phyloP scores from a whole-genome alignment of 2,113 vertebrate genomes.

The Microcebus ravelobensis region DNA sequence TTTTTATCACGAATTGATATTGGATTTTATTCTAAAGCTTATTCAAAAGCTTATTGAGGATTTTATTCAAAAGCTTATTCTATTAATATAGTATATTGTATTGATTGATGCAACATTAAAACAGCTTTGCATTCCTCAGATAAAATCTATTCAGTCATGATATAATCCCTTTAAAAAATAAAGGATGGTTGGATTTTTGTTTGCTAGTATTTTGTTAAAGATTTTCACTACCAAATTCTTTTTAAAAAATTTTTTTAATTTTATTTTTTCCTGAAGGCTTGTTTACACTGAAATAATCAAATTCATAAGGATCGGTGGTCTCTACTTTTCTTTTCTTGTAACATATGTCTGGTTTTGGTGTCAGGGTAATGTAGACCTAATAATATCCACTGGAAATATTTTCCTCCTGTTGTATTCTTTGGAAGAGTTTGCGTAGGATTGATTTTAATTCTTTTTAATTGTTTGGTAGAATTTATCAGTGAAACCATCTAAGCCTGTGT shows the following conservation, averaged over 20 bases:
- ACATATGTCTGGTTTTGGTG: not conserved
- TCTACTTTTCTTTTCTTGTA: not conserved
- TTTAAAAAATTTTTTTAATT: no score
- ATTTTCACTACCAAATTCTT: not conserved
- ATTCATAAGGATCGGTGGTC: not conserved
- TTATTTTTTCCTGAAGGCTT: no score
- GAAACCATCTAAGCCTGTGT: not conserved
- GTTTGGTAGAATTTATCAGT: not conserved
- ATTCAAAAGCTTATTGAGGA: no score
- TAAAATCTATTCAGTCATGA: not conserved
- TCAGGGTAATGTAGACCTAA: not conserved
- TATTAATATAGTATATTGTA: not conserved
- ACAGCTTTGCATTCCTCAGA: not conserved
- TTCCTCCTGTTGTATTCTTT: not conserved
- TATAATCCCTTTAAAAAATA: not conserved
- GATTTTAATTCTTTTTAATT: not conserved
- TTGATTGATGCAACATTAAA: not conserved
- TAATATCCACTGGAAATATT: not conserved
- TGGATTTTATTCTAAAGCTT: not conserved
- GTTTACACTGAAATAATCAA: not conserved
- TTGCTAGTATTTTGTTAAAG: not conserved
- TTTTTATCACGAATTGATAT: not conserved
- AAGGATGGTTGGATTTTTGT: not conserved
- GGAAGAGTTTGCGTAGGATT: not conserved
- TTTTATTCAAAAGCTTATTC: not conserved